Evolutionary conservation across 2,888 invertebrate species (phyloP), one percentile per base, ranked within the genome.

Genomic region (Teleogryllus oceanicus): DNA sequence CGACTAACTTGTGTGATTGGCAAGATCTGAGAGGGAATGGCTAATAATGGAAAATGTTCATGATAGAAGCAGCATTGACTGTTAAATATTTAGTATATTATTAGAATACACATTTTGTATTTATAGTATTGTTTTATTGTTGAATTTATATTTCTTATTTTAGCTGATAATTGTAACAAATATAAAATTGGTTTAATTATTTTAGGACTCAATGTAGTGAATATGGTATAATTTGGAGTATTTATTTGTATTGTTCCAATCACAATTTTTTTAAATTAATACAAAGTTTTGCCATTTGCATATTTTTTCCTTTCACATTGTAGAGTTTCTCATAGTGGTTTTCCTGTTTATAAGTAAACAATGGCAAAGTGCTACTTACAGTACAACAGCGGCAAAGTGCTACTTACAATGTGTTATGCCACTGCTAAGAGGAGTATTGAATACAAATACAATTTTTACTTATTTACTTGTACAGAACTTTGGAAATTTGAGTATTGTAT

Each of bases 11-110:
- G 62, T 62, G 62, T 62, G 62, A 18, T n/a, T 62, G 62, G 62
- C 62, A 62, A 62, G 62, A 62, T 62, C 62, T 62, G 62, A 62
- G 62, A 62, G 62, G 62, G 62, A 62, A 62, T 62, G 62, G 62
- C 62, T 13, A 18, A n/a, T 62, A 62, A 62, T 62, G 62, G 62
- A 62, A 62, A 62, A 62, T 62, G 62, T 62, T 16, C 62, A 62
- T 62, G 62, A 62, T 62, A 62, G 13, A 62, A 18, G 62, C 16
- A 62, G n/a, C n/a, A 62, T 62, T 62, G 62, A 62, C 62, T 62
- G 62, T 62, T n/a, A 62, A 8, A 62, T 62, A 5, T 62, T n/a
- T 62, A 62, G 62, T 62, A 62, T 62, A 12, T n/a, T 62, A 62
- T 37, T 37, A 62, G 62, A n/a, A 62, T 13, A 62, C 13, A 62